phyloP scores from a whole-genome alignment of 1,140 invertebrate genomes.

The Drosophila miranda region DNA sequence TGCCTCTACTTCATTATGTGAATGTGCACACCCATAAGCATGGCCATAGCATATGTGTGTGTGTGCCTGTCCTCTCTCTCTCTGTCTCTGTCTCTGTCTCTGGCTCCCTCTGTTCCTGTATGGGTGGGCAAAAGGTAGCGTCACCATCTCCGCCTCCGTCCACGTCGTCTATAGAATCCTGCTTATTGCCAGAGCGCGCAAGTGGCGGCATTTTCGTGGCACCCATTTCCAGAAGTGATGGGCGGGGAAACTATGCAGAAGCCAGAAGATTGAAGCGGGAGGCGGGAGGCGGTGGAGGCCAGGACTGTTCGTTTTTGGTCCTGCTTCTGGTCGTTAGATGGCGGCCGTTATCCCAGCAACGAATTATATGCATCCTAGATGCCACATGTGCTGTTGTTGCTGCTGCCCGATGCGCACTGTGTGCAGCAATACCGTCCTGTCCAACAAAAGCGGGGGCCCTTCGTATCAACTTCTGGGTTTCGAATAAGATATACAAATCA shows the following conservation, averaged over 20 bases:
- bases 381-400: slow-evolving; percentile 19
- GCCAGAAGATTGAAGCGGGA: not conserved
- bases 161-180: slow-evolving; percentile 61
- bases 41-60: slow-evolving; percentile 21
- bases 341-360: slow-evolving; percentile 45
- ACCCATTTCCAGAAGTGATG: slow-evolving; percentile 2
- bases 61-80: slow-evolving; percentile 12
- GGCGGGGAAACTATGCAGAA: not conserved
- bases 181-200: slow-evolving; percentile 48
- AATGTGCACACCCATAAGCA: slow-evolving; percentile 47
- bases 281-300: slow-evolving; percentile 3
- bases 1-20: slow-evolving; percentile 74
- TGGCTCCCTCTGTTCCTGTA: slow-evolving; percentile 14
- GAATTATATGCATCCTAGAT: slow-evolving; percentile 52
- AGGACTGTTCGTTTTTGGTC: slow-evolving; percentile 11
- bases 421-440: slow-evolving; percentile 22
- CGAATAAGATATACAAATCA: too few relatives aligned
- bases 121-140: slow-evolving; percentile 39
- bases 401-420: not conserved
- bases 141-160: slow-evolving; percentile 16
- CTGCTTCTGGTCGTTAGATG: slow-evolving; percentile 1
- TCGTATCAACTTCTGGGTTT: too few relatives aligned
- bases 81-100: slow-evolving; percentile 12
- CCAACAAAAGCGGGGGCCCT: not conserved
- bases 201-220: slow-evolving; percentile 57